phyloP scores from a whole-genome alignment of 92 coral and sea anemone species.

The Chrysogorgia sp. region DNA sequence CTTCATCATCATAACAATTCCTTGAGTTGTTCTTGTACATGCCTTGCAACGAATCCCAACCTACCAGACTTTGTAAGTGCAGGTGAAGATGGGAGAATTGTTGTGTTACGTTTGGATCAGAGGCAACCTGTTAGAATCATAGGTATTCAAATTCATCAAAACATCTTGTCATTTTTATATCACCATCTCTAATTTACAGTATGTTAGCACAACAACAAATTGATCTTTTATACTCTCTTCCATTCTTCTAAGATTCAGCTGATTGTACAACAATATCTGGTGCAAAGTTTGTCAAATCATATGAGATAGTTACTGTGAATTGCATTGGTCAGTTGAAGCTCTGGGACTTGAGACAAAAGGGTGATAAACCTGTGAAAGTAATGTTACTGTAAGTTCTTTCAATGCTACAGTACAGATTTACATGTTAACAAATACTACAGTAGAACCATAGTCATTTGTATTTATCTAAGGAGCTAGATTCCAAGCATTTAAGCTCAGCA shows the following conservation, averaged over 20 bases:
- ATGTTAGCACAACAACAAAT: too few species aligned
- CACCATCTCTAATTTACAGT: too few species aligned
- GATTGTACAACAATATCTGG: constrained; percentile 87
- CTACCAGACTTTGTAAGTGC: constrained; percentile 77
- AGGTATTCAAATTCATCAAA: constrained; percentile 57
- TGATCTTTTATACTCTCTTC: too few species aligned
- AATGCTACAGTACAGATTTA: too few species aligned
- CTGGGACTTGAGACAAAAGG: constrained; percentile 88
- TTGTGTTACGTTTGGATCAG: constrained; percentile 69
- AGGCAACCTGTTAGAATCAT: constrained; percentile 82
- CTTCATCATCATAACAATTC: constrained; percentile 67
- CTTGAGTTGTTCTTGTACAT: constrained; percentile 74
- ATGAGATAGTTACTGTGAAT: constrained; percentile 84
- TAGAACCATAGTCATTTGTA: too few species aligned
- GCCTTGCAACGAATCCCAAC: constrained; percentile 73
- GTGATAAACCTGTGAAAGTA: constrained; percentile 73
- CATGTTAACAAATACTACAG: too few species aligned
- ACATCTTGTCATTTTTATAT: not conserved
- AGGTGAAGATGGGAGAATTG: constrained; percentile 93
- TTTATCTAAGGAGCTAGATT: too few species aligned
- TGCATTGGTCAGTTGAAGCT: constrained; percentile 93
- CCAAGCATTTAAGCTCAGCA: too few species aligned
- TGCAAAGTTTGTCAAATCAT: constrained; percentile 71
- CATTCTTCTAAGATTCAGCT: constrained; percentile 75
- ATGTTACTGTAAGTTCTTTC: constrained; percentile 98